Evolutionary conservation across 2,113 vertebrate genomes (phyloP), one percentile per base, ranked within the genome.

Genomic region (Lophochroa leadbeateri): DNA sequence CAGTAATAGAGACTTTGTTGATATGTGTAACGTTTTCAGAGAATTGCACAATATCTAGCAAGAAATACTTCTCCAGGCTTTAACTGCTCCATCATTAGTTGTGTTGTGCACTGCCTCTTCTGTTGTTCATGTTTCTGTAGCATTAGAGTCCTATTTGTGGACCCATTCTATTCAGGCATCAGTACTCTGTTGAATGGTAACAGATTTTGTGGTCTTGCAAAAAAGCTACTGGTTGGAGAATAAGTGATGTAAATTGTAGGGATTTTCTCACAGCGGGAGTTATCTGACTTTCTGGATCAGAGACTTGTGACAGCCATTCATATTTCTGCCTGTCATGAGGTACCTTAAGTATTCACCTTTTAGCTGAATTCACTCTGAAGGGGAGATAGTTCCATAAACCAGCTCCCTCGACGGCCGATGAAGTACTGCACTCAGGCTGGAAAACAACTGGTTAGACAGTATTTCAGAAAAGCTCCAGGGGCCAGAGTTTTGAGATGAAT

Each of bases 141-240:
- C 49, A 17, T 64, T 71, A 31, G 19, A 78, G 47, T 63, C 47
- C 43, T 81, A 15, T 96, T 91, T 95, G 67, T 87, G 58, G 49
- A 76, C 11, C 58, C 49, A 41, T 70, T 80, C 58, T 90, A 25
- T 94, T 90, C 86, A 69, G 63, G n/a, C 81, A 82, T 60, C 74
- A 76, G 65, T 35, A n/a, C 21, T 91, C 41, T 61, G n/a, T 33
- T 96, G 88, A 96, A 82, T 71, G 79, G 24, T 94, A 91, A 74
- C 92, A 96, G 94, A 96, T 89, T 94, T 95, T 94, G 83, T 95
- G 95, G 95, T 96, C 74, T 92, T 85, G 52, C 77, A 94, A 87
- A 84, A 27, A 16, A 85, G 70, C 86, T 96, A 85, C 94, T 92
- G 39, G 74, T 91, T 91, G 52, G 17, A 72, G 61, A 79, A 89